These are phyloP conservation scores for Sebastes variabilis DNA, from an alignment of 2,797 vertebrate genomes.

Conservation along the genomic window DNA sequence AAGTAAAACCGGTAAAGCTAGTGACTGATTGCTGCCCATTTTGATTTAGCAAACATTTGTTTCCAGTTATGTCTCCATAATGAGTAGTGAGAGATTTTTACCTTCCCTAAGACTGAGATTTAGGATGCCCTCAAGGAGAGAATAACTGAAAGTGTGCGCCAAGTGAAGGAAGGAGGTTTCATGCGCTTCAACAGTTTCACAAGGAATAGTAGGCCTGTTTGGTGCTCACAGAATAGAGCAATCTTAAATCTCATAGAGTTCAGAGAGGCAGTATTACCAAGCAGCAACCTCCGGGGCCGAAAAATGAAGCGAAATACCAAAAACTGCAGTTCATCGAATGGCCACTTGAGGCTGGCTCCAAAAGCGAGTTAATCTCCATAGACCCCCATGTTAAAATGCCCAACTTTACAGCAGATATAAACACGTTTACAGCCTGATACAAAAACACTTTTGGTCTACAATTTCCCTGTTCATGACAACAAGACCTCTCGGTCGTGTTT, in stretches of 20 bases:
- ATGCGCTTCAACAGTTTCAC: no score
- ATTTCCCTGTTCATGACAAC: background rate
- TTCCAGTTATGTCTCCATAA: background rate
- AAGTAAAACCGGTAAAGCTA: constrained; percentile 12
- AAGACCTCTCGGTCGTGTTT: background rate
- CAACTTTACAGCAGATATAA: background rate
- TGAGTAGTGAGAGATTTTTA: background rate
- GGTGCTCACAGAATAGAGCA: no score
- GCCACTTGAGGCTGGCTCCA: background rate
- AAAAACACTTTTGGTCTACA: background rate
- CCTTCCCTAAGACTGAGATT: background rate
- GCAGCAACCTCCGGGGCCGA: fast-evolving
- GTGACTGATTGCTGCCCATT: constrained; percentile 22
- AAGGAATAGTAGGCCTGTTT: no score
- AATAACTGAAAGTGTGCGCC: background rate
- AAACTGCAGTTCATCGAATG: background rate
- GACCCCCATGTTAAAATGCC: background rate
- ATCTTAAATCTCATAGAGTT: background rate
- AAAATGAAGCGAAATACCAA: fast-evolving
- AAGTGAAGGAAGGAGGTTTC: no score
- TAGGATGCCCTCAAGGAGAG: background rate
- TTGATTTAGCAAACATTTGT: constrained; percentile 12
- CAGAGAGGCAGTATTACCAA: background rate
- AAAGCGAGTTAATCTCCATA: background rate
- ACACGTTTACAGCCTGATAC: fast-evolving